Percentiles rank a stretch among this genome's conserved stretches.
These are phyloP conservation scores for Autographa gamma DNA, from an alignment of 2,888 invertebrate species.

Conservation along the genomic window DNA sequence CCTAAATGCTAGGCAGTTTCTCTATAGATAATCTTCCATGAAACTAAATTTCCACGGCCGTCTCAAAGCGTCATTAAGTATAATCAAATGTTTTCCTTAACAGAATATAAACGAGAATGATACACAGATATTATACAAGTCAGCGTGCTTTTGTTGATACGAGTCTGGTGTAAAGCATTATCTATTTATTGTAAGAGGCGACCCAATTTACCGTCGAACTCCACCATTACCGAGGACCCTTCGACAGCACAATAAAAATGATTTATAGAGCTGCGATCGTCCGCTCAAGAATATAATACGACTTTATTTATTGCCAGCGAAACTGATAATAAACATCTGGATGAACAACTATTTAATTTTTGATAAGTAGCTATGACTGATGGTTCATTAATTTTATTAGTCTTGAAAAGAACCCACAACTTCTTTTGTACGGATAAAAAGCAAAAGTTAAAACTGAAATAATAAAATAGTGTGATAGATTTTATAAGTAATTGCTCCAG, in stretches of 20 bases:
- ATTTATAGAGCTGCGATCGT: conserved; percentile 83
- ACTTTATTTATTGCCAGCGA: conserved; percentile 82
- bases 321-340: conserved; percentile 83
- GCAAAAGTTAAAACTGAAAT: background rate
- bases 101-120: conserved; percentile 2
- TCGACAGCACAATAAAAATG: conserved; percentile 87
- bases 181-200: conserved; percentile 76
- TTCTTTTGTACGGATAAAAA: background rate
- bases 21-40: background rate
- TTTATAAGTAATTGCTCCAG: conserved; percentile 38
- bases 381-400: too few relatives aligned
- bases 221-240: conserved; percentile 79
- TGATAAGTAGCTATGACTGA: conserved; percentile 32
- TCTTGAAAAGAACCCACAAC: background rate
- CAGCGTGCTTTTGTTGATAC: conserved; percentile 55
- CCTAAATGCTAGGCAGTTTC: background rate
- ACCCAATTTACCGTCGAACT: conserved; percentile 81
- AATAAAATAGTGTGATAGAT: background rate
- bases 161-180: conserved; percentile 64
- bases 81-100: conserved; percentile 3
- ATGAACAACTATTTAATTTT: conserved; percentile 68
- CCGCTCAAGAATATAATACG: conserved; percentile 84
- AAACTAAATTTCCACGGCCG: background rate
- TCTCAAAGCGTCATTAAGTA: background rate
- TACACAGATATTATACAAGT: conserved; percentile 46